Evolutionary conservation across 2,797 vertebrate genomes (phyloP), one percentile per base, ranked within the genome.

Genomic region (Delichon dasypus): DNA sequence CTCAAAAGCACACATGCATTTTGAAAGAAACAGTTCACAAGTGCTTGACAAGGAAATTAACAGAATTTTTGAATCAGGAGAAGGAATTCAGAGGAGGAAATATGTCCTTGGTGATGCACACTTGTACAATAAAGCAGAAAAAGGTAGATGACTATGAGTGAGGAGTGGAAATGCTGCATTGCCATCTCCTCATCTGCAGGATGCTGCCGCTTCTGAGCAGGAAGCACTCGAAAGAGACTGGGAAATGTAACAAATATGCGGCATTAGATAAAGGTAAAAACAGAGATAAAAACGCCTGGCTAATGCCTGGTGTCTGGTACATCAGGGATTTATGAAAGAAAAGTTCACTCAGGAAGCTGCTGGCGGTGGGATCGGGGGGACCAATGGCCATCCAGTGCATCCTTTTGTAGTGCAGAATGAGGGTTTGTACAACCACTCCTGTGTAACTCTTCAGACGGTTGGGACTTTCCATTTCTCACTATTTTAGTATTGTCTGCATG

Each of bases 361-460:
- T 60, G 54, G 20, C 72, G 53, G 16, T 82, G 72, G 40, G 44
- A 14, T 30, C 1, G 1, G 22, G 13, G 34, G 17, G 9, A 42
- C 7, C 20, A 17, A 2, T 1, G 15, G 44, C 57, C 55, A 48
- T 25, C 13, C 30, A 32, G 21, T 6, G 12, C 5, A 4, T 26
- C 72, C 45, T 67, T 58, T 26, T n/a, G 48, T 3, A 21, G 7
- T 4, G 16, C 2, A 6, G 30, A 54, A 20, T 30, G 7, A 64
- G 21, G 15, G 23, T 66, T 71, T 38, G 6, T 12, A 4, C 20
- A 85, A 48, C 1, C 4, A 55, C 61, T 38, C 44, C 21, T 25
- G 0, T 13, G 8, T 6, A 25, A 60, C n/a, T 83, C 68, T 58
- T 66, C 47, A 80, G 29, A 11, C 11, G 55, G 0, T 16, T 14